Evolutionary conservation across 2,113 vertebrate genomes (phyloP).

Genomic region (Apeltes quadracus): DNA sequence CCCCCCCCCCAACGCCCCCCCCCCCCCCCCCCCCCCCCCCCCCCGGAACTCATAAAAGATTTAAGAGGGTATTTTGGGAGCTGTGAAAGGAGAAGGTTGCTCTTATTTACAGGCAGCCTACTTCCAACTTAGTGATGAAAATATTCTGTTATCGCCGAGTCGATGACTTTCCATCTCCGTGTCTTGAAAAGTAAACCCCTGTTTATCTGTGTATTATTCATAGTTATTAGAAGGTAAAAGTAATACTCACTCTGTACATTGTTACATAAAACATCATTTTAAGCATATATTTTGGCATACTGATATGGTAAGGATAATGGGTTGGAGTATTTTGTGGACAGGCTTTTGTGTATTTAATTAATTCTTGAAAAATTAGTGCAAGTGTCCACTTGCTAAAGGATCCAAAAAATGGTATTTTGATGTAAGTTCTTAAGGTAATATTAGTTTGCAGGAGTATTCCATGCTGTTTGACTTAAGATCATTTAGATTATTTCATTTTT

Average conservation of each 20-base stretch:
- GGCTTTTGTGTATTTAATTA: not conserved
- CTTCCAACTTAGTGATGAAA: conserved; percentile 52
- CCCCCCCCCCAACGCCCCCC: too few relatives aligned
- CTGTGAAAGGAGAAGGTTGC: conserved; percentile 65
- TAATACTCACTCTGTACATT: not conserved
- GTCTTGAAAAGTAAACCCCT: not conserved
- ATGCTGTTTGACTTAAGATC: too few relatives aligned
- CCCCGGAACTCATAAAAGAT: conserved; percentile 77
- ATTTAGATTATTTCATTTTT: too few relatives aligned
- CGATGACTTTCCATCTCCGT: not conserved
- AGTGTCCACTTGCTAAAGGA: not conserved
- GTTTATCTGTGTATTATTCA: not conserved
- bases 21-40: too few relatives aligned
- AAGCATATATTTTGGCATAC: not conserved
- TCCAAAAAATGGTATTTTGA: not conserved
- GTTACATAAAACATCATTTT: conserved; percentile 3
- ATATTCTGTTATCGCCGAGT: conserved; percentile 27
- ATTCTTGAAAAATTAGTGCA: not conserved
- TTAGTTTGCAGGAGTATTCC: not conserved
- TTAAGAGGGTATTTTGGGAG: conserved; percentile 78
- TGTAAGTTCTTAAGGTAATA: not conserved
- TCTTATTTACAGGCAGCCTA: conserved; percentile 66
- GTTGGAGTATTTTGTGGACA: not conserved
- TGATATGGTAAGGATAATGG: not conserved
- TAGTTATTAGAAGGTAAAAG: not conserved